Conservation (phyloP, 2,888 invertebrate genomes). For the Phymatocera aterrima region DNA sequence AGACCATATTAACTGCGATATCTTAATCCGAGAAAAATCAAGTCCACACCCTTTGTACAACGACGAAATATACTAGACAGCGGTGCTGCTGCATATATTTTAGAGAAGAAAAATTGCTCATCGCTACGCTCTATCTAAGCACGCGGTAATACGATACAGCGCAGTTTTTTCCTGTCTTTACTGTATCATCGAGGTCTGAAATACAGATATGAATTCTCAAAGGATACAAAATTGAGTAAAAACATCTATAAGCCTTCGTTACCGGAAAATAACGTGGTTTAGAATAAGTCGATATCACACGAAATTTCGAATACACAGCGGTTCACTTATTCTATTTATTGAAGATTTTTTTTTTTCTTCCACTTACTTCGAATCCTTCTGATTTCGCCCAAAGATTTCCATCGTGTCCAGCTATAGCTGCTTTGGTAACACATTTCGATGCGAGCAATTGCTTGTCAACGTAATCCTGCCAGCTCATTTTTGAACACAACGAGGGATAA, state of each 20-base stretch:
- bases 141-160: not conserved
- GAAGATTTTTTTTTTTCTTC: conserved; percentile 2
- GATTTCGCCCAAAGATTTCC: conserved; percentile 97
- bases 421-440: conserved; percentile 95
- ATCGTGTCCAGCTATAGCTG: conserved; percentile 96
- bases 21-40: not conserved
- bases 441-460: conserved; percentile 97
- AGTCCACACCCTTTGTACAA: conserved; percentile 38
- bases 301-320: too few relatives aligned
- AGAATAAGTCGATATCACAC: too few relatives aligned
- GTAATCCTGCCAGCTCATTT: conserved; percentile 98
- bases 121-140: not conserved
- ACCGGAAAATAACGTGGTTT: too few relatives aligned
- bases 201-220: too few relatives aligned
- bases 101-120: not conserved
- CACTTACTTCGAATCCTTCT: conserved; percentile 94
- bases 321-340: too few relatives aligned
- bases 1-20: not conserved
- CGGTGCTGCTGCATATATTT: not conserved
- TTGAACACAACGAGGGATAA: conserved; percentile 57
- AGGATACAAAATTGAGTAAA: too few relatives aligned
- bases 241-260: too few relatives aligned
- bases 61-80: not conserved
- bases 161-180: not conserved
- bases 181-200: too few relatives aligned